Percentiles rank a stretch among this genome's conserved stretches.
These are phyloP conservation scores for Ploceus nigricollis DNA, from an alignment of 2,113 vertebrate species.

Conservation along the genomic window DNA sequence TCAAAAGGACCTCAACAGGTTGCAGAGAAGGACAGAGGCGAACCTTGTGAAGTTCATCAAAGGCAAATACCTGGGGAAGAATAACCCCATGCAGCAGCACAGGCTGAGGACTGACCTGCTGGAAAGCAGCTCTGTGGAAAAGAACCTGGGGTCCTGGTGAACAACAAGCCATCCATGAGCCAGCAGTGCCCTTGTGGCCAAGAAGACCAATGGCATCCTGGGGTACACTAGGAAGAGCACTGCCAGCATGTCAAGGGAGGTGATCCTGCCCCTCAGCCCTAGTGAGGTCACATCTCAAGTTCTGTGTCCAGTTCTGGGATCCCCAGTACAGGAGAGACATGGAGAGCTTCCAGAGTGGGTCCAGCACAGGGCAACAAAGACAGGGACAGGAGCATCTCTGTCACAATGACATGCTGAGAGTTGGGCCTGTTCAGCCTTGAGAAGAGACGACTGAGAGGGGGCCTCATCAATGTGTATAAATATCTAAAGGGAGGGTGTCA, in stretches of 20 bases:
- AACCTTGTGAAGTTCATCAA: background rate
- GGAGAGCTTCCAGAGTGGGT: background rate
- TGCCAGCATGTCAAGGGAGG: background rate
- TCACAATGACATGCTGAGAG: accelerated
- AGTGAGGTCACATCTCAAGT: background rate
- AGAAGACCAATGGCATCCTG: background rate
- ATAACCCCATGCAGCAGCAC: background rate
- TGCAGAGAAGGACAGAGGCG: background rate
- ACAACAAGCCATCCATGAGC: background rate
- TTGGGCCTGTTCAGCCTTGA: accelerated
- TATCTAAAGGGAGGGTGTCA: too few relatives aligned
- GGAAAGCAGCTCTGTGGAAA: background rate
- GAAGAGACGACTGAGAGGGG: background rate
- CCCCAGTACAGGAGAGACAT: background rate
- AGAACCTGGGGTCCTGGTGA: background rate
- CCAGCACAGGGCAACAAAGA: background rate
- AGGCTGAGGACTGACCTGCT: background rate
- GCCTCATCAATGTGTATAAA: background rate
- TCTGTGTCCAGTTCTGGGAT: background rate
- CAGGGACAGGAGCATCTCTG: background rate
- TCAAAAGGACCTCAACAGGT: background rate
- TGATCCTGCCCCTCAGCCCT: background rate
- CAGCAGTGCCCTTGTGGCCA: background rate
- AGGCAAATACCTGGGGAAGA: background rate
- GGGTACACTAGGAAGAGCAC: background rate